Percentiles rank a stretch among this genome's conserved stretches.
Evolutionary conservation across 1,140 invertebrate species (phyloP).

Genomic region (Drosophila nannoptera): DNA sequence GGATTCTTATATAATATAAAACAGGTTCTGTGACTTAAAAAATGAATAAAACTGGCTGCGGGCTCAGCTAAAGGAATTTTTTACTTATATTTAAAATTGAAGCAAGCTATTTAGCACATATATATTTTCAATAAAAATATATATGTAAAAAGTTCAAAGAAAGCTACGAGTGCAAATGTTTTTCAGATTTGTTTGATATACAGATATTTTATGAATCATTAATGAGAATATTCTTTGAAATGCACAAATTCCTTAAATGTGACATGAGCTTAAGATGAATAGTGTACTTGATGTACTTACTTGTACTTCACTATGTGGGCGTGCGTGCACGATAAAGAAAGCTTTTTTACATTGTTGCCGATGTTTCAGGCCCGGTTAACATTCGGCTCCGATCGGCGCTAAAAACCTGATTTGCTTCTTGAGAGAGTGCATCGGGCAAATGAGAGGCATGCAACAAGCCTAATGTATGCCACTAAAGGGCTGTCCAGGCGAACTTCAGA

Average conservation of each 20-base stretch:
- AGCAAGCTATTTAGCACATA: neutral
- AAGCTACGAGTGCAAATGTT: too few species aligned
- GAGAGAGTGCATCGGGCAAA: neutral
- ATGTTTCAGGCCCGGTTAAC: slow-evolving; percentile 4
- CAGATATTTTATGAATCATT: neutral
- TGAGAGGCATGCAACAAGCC: neutral
- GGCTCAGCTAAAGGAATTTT: too few species aligned
- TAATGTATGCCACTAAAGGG: slow-evolving; percentile 20
- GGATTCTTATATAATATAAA: neutral
- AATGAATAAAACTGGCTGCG: neutral
- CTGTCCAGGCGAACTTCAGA: slow-evolving; percentile 35
- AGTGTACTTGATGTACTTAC: slow-evolving; percentile 1
- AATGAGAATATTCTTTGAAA: neutral
- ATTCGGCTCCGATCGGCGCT: slow-evolving; percentile 12
- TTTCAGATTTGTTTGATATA: neutral
- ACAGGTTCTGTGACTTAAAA: neutral
- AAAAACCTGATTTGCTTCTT: slow-evolving; percentile 33
- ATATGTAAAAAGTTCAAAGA: neutral
- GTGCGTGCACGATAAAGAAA: neutral
- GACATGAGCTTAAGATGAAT: neutral
- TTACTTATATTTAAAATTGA: too few species aligned
- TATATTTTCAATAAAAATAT: neutral
- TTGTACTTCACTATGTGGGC: neutral
- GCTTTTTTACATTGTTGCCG: neutral
- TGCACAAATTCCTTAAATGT: neutral